A percentile compares a stretch with the other conserved stretches of the same genome.
Conservation (phyloP, 2,113 vertebrate genomes). For the Sakesphorus luctuosus region DNA sequence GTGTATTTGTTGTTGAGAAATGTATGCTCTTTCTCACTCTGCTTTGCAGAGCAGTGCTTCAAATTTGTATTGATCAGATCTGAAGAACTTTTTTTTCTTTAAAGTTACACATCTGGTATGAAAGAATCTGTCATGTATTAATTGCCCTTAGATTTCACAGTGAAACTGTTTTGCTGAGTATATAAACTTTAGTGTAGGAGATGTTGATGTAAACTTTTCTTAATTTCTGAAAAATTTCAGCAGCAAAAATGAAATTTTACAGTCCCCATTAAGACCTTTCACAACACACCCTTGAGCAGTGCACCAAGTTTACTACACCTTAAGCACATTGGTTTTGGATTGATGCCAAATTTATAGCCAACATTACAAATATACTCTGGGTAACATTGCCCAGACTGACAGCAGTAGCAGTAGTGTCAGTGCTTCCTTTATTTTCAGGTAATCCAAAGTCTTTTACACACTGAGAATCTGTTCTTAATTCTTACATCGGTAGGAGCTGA, state of each 20-base stretch:
- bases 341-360: neutral
- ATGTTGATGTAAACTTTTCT: neutral
- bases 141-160: neutral
- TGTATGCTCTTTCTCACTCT: neutral
- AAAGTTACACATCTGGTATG: neutral
- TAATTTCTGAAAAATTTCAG: neutral
- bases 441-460: neutral
- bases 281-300: rapidly evolving
- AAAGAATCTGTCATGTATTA: neutral
- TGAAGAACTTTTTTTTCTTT: neutral
- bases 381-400: neutral
- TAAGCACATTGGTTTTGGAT: neutral
- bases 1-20: neutral
- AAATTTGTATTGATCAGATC: neutral
- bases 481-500: neutral
- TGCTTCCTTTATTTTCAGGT: neutral
- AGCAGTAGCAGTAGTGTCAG: neutral
- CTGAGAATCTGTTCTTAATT: neutral
- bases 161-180: neutral
- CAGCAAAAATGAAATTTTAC: neutral
- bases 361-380: neutral
- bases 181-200: neutral
- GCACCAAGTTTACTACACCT: neutral
- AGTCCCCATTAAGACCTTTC: neutral
- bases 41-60: neutral